phyloP scores from a whole-genome alignment of 2,888 invertebrate species.

The Hydraecia micacea region DNA sequence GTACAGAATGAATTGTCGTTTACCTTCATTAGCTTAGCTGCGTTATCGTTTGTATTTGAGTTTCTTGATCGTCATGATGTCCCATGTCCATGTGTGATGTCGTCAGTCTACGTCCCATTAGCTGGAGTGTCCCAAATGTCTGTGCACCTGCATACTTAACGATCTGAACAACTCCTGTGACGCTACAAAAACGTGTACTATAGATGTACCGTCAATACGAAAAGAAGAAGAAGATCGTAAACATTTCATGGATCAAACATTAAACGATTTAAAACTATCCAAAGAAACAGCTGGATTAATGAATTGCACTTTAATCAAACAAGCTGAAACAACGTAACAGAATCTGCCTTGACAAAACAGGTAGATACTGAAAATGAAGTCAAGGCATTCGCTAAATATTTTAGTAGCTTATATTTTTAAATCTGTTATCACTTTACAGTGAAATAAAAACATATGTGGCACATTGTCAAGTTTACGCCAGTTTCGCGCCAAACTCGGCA shows the following conservation, averaged over 20 bases:
- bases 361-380: conserved; percentile 14
- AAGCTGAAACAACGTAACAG: conserved; percentile 13
- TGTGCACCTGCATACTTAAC: not conserved
- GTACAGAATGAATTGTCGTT: conserved; percentile 33
- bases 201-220: not conserved
- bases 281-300: conserved; percentile 8
- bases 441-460: conserved; percentile 8
- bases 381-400: conserved; percentile 31
- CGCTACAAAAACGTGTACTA: not conserved
- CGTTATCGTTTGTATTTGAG: not conserved
- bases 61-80: conserved; percentile 6
- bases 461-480: conserved; percentile 9
- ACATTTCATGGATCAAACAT: not conserved
- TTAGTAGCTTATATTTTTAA: not conserved
- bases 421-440: conserved; percentile 14
- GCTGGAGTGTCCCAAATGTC: not conserved
- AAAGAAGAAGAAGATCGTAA: not conserved
- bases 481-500: not conserved
- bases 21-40: conserved; percentile 28
- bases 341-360: conserved; percentile 9
- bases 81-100: too few relatives aligned
- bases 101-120: not conserved
- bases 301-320: conserved; percentile 14
- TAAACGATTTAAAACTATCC: not conserved
- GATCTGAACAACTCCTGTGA: not conserved